phyloP scores from a whole-genome alignment of 2,113 vertebrate genomes.

The Vidua macroura region DNA sequence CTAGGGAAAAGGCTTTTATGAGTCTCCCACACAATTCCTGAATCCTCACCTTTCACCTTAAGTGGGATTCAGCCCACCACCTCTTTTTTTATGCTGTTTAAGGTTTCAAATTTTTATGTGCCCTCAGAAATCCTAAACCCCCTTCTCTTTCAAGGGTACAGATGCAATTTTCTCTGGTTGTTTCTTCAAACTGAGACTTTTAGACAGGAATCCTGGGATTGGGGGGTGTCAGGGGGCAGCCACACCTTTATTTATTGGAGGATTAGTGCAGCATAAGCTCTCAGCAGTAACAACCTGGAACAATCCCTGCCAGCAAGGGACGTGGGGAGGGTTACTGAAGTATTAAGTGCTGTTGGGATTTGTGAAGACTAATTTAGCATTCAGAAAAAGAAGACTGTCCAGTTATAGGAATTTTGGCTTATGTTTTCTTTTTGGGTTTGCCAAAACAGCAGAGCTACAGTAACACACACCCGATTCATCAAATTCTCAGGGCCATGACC shows the following conservation, averaged over 20 bases:
- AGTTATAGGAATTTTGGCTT: background rate
- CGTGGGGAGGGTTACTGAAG: background rate
- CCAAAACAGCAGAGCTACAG: background rate
- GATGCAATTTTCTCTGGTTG: background rate
- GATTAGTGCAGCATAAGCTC: background rate
- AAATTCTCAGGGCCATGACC: background rate
- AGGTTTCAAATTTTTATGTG: background rate
- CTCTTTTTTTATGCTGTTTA: background rate
- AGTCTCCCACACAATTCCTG: background rate
- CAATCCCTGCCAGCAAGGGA: background rate
- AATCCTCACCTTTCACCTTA: background rate
- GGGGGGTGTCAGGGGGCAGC: background rate
- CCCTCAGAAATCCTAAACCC: background rate
- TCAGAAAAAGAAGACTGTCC: background rate
- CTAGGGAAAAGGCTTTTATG: background rate
- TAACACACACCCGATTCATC: background rate
- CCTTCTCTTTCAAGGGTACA: background rate
- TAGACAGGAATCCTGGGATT: background rate
- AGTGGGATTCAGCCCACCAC: background rate
- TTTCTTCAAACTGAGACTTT: background rate
- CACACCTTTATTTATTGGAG: background rate
- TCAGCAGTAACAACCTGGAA: background rate
- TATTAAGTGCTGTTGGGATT: background rate
- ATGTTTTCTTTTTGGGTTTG: background rate
- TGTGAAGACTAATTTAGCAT: background rate